A percentile compares a stretch with the other conserved stretches of the same genome.
Conservation (phyloP, 2,113 vertebrate genomes). For the Pica pica region DNA sequence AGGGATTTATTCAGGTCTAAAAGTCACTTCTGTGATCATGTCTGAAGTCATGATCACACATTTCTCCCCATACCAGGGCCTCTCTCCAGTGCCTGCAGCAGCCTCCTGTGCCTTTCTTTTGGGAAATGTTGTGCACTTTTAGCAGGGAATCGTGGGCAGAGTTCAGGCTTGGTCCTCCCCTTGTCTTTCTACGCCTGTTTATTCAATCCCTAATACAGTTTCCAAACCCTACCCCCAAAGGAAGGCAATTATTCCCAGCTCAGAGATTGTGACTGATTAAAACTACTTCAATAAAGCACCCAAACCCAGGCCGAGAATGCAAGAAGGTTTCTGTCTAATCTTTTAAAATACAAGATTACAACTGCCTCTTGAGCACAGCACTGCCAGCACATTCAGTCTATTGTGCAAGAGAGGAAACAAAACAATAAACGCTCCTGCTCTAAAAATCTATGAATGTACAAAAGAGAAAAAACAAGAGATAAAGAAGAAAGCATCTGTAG, state of each 20-base stretch:
- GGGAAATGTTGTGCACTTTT: neutral
- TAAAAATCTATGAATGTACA: neutral
- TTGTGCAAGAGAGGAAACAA: neutral
- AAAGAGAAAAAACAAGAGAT: neutral
- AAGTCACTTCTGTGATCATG: neutral
- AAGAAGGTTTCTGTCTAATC: neutral
- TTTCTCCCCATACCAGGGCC: neutral
- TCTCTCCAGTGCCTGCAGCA: neutral
- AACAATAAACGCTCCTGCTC: neutral
- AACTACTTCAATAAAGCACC: neutral
- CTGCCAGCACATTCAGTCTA: neutral
- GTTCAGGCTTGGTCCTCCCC: neutral
- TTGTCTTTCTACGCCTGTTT: neutral
- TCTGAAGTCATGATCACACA: neutral
- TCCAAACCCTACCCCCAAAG: neutral
- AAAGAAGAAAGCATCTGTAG: neutral
- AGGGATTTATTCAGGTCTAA: neutral
- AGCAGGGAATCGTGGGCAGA: fast-evolving
- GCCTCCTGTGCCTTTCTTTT: neutral
- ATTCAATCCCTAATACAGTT: neutral
- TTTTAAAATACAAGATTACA: neutral
- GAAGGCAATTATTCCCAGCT: neutral
- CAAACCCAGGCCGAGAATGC: neutral
- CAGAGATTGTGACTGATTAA: neutral
- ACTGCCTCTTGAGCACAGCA: neutral